Conservation (phyloP, 64 coral and sea anemone genomes). For the Acropora yongei region DNA sequence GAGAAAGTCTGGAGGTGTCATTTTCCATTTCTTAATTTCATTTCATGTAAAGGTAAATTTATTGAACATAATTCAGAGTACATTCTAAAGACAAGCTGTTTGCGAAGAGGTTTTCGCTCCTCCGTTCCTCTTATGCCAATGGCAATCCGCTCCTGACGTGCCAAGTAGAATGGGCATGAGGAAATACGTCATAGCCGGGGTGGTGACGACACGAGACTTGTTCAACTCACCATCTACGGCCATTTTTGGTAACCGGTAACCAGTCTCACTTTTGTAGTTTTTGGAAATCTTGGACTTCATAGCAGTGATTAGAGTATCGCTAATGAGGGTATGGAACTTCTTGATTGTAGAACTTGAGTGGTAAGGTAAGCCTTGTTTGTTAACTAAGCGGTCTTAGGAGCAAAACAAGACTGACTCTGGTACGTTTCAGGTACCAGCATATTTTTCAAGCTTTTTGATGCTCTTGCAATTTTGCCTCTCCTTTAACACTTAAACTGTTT, state of each 20-base stretch:
- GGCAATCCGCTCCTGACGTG: too few species aligned
- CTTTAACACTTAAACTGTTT: not conserved
- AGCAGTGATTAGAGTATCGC: not conserved
- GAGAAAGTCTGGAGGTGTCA: too few species aligned
- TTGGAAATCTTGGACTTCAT: slow-evolving; percentile 23
- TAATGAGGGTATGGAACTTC: slow-evolving; percentile 12
- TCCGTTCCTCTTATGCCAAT: too few species aligned
- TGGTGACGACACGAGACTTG: slow-evolving; percentile 77
- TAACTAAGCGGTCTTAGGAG: not conserved
- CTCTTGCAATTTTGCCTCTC: not conserved
- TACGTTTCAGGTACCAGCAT: not conserved
- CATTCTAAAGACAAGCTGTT: too few species aligned
- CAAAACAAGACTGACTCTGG: not conserved
- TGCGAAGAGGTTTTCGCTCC: too few species aligned
- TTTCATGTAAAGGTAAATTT: too few species aligned
- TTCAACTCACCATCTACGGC: slow-evolving; percentile 11
- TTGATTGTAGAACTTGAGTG: slow-evolving; percentile 30
- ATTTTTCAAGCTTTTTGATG: too few species aligned
- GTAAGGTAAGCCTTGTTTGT: slow-evolving; percentile 16
- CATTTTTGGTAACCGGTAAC: slow-evolving; percentile 49
- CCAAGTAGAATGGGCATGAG: slow-evolving; percentile 57
- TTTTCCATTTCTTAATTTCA: too few species aligned
- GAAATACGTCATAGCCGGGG: slow-evolving; percentile 88
- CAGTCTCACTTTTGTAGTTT: not conserved
- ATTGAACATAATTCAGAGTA: too few species aligned